Evolutionary conservation across 2,113 vertebrate species (phyloP), one percentile per base, ranked within the genome.

Genomic region (Panurus biarmicus): DNA sequence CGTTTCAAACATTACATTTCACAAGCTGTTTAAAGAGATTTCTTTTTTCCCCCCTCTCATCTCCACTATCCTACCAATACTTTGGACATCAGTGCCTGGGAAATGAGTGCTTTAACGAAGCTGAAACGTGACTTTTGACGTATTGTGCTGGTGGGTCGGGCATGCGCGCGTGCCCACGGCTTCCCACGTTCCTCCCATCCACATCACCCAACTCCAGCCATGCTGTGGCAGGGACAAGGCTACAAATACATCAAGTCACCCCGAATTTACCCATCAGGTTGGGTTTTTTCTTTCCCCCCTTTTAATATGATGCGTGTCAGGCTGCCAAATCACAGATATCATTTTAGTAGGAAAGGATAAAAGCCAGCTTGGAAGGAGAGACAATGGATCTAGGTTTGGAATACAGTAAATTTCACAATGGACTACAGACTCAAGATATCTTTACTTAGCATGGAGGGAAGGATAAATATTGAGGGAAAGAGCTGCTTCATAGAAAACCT

Each of bases 1-100:
- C 67, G 14, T 98, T 98, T 98, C 98, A 98, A 98, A 98, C 97
- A 94, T 95, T 97, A 93, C 96, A 98, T 98, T 98, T 98, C 97
- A 97, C 97, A 98, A 97, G 97, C 97, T 95, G 96, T 97, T 97
- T 97, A 96, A 97, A 97, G 97, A 96, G 94, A 96, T 97, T 88
- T 93, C 72, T 88, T 54, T 78, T 51, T 29, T 2, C 2, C 5
- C 69, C 2, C 5, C 69, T 80, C 89, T 97, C 97, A 96, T 98
- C 96, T 98, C 95, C 87, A 90, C 95, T 91, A 95, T 94, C 90
- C 95, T 95, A 91, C 95, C 89, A 97, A 94, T 75, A 93, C 93
- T 97, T 94, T 93, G 95, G 96, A 96, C 93, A 96, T 95, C 86
- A 96, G 72, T 81, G 84, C 86, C 69, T 97, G 10, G 45, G 92